Conservation (phyloP, 2,113 vertebrate species). For the Silurus asotus region DNA sequence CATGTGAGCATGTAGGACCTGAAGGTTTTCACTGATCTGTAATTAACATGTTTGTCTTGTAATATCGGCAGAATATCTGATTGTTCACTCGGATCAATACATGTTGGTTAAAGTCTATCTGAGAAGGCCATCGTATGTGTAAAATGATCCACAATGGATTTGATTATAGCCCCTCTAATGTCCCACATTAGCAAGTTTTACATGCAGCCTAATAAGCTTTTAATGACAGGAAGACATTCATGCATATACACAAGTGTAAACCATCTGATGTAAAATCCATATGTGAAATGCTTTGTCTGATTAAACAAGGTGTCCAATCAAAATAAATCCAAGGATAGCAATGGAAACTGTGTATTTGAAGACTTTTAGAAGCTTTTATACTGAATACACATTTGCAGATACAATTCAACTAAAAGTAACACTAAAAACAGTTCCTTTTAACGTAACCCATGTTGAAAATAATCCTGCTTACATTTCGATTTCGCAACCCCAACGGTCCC, state of each 20-base stretch:
- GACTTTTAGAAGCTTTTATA: background rate
- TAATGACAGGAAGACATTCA: background rate
- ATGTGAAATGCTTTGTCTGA: background rate
- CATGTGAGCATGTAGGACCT: background rate
- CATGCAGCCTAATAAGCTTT: background rate
- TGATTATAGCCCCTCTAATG: background rate
- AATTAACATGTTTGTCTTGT: background rate
- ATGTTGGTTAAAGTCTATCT: conserved; percentile 21
- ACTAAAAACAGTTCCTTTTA: background rate
- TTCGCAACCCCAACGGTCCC: background rate
- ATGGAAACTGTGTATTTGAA: background rate
- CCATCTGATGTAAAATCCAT: background rate
- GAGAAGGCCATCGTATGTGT: background rate
- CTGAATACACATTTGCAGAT: background rate
- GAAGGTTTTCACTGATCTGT: background rate
- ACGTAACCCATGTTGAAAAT: background rate
- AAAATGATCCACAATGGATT: background rate
- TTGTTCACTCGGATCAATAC: background rate
- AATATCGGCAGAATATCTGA: background rate
- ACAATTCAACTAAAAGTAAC: background rate
- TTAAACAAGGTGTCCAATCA: background rate
- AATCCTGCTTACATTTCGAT: background rate
- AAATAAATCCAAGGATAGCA: background rate
- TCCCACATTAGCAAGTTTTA: background rate
- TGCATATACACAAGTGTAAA: background rate